Evolutionary conservation across 1,140 invertebrate species (phyloP).

Genomic region (Stenopsyche tienmushanensis): DNA sequence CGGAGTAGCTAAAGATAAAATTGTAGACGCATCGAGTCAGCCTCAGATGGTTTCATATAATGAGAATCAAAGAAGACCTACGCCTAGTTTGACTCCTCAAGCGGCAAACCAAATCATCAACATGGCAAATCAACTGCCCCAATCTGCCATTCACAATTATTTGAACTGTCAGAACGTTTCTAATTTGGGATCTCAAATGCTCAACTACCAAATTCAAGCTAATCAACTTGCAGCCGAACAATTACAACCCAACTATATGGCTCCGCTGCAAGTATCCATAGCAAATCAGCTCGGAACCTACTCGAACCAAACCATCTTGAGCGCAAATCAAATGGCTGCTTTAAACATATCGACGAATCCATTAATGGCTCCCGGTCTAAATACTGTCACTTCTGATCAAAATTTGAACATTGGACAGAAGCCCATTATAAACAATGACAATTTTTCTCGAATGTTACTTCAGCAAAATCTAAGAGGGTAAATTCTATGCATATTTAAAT

Average conservation of each 20-base stretch:
- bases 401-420: constrained; percentile 45
- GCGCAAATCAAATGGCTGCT: constrained; percentile 33
- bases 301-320: constrained; percentile 20
- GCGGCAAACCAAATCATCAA: constrained; percentile 29
- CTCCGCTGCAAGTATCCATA: constrained; percentile 38
- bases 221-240: constrained; percentile 32
- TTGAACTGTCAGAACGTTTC: constrained; percentile 28
- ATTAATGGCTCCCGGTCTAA: constrained; percentile 38
- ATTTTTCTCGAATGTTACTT: constrained; percentile 53
- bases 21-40: background rate
- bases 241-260: constrained; percentile 35
- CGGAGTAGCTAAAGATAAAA: background rate
- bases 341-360: constrained; percentile 42
- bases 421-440: constrained; percentile 50
- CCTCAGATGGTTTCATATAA: background rate
- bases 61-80: constrained; percentile 28
- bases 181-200: constrained; percentile 34
- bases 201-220: constrained; percentile 36
- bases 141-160: constrained; percentile 36
- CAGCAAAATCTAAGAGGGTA: constrained; percentile 56
- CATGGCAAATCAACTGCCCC: constrained; percentile 36
- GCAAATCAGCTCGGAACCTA: constrained; percentile 33
- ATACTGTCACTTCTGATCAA: constrained; percentile 42
- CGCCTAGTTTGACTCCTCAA: constrained; percentile 35
- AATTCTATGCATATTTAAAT: no score